Percentiles rank a stretch among this genome's conserved stretches.
These are phyloP conservation scores for Diadegma fenestrale DNA, from an alignment of 2,888 invertebrate species.

Conservation along the genomic window DNA sequence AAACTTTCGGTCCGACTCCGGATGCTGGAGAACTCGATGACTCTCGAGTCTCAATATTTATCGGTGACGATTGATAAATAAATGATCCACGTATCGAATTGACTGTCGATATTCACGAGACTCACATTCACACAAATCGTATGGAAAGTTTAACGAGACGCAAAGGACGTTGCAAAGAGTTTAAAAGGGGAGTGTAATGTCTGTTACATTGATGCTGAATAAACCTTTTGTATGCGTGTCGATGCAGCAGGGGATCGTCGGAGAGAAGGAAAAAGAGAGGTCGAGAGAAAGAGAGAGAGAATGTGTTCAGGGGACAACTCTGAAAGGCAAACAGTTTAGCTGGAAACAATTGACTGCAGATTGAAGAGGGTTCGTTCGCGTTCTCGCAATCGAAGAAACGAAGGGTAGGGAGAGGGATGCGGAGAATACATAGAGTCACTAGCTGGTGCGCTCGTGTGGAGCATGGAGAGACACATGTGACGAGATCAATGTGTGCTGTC, in stretches of 20 bases:
- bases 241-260: slow-evolving; percentile 11
- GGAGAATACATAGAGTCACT: slow-evolving; percentile 23
- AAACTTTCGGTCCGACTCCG: slow-evolving; percentile 2
- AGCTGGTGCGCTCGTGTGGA: slow-evolving; percentile 24
- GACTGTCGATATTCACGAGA: neutral
- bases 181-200: slow-evolving; percentile 26
- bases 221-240: slow-evolving; percentile 34
- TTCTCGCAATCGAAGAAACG: slow-evolving; percentile 64
- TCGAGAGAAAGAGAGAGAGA: neutral
- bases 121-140: slow-evolving; percentile 36
- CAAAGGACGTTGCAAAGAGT: slow-evolving; percentile 39
- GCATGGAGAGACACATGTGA: slow-evolving; percentile 66
- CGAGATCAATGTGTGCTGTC: slow-evolving; percentile 59
- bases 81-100: neutral
- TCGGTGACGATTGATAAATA: neutral
- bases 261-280: neutral
- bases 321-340: slow-evolving; percentile 85
- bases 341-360: slow-evolving; percentile 85
- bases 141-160: slow-evolving; percentile 47
- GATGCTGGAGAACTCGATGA: too few species aligned
- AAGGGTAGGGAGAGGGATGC: slow-evolving; percentile 45
- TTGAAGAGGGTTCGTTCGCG: slow-evolving; percentile 82
- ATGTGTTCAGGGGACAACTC: slow-evolving; percentile 80
- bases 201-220: slow-evolving; percentile 58
- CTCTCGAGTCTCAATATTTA: too few species aligned